Conservation (phyloP, 2,888 invertebrate species). For the Augochlorella aurata region DNA sequence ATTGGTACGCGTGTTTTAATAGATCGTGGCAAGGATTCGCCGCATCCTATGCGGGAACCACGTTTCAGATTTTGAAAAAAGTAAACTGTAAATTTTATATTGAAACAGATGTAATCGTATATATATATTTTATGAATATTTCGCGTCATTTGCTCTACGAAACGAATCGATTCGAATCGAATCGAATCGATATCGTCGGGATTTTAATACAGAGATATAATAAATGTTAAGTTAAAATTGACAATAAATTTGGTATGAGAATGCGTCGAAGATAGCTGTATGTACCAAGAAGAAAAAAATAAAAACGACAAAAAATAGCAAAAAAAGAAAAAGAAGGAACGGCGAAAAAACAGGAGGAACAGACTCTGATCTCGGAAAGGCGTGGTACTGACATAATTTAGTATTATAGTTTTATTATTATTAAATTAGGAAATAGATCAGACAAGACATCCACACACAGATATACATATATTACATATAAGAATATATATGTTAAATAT, state of each 20-base stretch:
- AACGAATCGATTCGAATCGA: conserved; percentile 20
- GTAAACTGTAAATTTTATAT: conserved; percentile 65
- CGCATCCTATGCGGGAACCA: conserved; percentile 22
- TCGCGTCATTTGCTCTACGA: conserved; percentile 48
- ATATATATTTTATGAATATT: conserved; percentile 66
- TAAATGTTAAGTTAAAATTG: conserved; percentile 68
- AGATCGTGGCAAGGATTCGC: conserved; percentile 47
- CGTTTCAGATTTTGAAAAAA: conserved; percentile 49
- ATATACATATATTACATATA: conserved; percentile 80
- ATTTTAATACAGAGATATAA: conserved; percentile 61
- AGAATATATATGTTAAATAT: conserved; percentile 82
- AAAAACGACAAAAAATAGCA: conserved; percentile 19
- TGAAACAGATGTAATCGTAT: conserved; percentile 56
- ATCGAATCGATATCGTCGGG: conserved; percentile 47
- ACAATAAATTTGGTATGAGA: conserved; percentile 69
- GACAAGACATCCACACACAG: conserved; percentile 78
- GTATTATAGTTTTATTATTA: conserved; percentile 80
- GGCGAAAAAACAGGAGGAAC: conserved; percentile 50
- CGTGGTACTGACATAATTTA: conserved; percentile 78
- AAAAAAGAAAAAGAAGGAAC: conserved; percentile 17
- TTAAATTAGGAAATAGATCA: conserved; percentile 78
- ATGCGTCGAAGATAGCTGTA: conserved; percentile 43
- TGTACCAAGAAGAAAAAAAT: conserved; percentile 45
- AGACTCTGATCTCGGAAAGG: conserved; percentile 74
- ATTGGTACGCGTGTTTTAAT: conserved; percentile 58